Percentiles rank a stretch among this genome's conserved stretches.
Evolutionary conservation across 2,888 invertebrate species (phyloP).

Genomic region (Eupeodes latifasciatus): DNA sequence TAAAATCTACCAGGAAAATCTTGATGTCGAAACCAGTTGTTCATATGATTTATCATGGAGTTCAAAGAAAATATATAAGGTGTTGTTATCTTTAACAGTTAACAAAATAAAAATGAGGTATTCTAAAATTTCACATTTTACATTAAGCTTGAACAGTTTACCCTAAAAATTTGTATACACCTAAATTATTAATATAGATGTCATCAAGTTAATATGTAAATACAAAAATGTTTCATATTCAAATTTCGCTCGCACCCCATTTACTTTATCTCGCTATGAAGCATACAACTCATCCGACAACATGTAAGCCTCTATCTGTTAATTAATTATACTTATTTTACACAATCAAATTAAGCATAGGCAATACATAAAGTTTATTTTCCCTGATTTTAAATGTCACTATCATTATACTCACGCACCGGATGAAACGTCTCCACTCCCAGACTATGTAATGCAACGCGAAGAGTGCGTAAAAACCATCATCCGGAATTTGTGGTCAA

Average conservation of each 20-base stretch:
- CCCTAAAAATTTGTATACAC: no score
- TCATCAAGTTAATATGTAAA: background rate
- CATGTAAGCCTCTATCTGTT: slow-evolving; percentile 39
- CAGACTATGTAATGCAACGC: slow-evolving; percentile 21
- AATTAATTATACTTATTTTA: slow-evolving; percentile 68
- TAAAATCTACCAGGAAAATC: no score
- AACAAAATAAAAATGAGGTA: no score
- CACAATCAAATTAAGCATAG: slow-evolving; percentile 58
- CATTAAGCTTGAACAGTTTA: no score
- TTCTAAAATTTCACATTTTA: no score
- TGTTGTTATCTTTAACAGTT: no score
- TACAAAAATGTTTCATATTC: background rate
- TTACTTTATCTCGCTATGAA: background rate
- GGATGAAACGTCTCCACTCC: slow-evolving; percentile 57
- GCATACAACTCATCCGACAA: slow-evolving; percentile 24
- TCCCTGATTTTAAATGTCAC: slow-evolving; percentile 58
- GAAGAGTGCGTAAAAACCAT: slow-evolving; percentile 75
- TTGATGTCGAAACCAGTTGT: no score
- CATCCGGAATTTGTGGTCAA: slow-evolving; percentile 74
- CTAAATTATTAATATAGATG: no score
- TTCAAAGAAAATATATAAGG: no score
- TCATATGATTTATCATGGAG: no score
- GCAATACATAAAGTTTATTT: slow-evolving; percentile 44
- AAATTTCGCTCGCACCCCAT: background rate
- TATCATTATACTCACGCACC: slow-evolving; percentile 70